A percentile compares a stretch with the other conserved stretches of the same genome.
Evolutionary conservation across 2,113 vertebrate genomes (phyloP).

Genomic region (Microtus montanus): DNA sequence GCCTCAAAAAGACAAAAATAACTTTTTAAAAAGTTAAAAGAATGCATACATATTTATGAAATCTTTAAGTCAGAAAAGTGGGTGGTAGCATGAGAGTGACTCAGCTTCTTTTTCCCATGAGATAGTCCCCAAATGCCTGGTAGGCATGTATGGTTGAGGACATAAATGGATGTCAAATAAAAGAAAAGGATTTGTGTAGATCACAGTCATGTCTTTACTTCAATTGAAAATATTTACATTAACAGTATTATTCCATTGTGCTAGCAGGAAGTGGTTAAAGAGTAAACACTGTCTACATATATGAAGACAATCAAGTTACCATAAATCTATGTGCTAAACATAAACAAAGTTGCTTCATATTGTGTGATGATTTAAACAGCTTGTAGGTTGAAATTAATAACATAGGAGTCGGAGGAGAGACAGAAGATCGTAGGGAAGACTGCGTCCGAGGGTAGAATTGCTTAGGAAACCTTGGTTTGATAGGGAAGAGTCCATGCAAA

Average conservation of each 20-base stretch:
- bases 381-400: background rate
- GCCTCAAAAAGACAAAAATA: background rate
- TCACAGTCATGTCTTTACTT: background rate
- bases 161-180: background rate
- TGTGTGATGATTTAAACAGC: background rate
- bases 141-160: background rate
- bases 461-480: background rate
- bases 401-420: background rate
- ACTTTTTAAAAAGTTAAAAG: background rate
- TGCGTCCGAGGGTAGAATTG: background rate
- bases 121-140: background rate
- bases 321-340: background rate
- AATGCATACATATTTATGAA: background rate
- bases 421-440: background rate
- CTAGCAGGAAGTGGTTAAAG: background rate
- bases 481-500: background rate
- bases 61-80: background rate
- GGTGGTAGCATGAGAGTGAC: background rate
- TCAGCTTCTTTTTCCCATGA: background rate
- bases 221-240: too few species aligned
- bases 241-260: too few species aligned
- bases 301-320: background rate
- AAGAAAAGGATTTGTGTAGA: background rate
- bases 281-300: background rate
- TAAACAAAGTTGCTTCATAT: conserved; percentile 12